Evolutionary conservation across 2,888 invertebrate species (phyloP).

Genomic region (Serripes groenlandicus): DNA sequence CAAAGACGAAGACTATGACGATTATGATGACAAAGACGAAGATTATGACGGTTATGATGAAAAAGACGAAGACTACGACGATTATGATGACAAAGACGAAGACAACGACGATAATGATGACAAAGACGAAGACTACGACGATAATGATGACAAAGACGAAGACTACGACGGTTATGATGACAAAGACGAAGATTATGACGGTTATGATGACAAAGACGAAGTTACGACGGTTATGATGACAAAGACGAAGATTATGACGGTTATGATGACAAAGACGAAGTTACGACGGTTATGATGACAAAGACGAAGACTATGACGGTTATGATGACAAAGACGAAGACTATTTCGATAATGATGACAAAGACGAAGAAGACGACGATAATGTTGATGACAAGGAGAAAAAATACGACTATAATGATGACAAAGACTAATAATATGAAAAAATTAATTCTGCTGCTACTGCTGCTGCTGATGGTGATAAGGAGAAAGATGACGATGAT

Average conservation of each 20-base stretch:
- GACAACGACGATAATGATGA: not conserved
- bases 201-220: not conserved
- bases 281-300: too few relatives aligned
- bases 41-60: too few relatives aligned
- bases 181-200: not conserved
- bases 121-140: not conserved
- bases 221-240: not conserved
- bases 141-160: not conserved
- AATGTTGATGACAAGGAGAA: not conserved
- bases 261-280: not conserved
- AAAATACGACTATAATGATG: not conserved
- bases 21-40: not conserved
- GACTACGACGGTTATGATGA: not conserved
- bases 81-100: not conserved
- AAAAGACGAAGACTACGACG: not conserved
- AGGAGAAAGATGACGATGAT: too few relatives aligned
- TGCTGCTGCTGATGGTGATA: too few relatives aligned
- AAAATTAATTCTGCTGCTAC: too few relatives aligned
- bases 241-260: not conserved
- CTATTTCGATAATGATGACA: not conserved
- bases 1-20: not conserved
- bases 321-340: not conserved
- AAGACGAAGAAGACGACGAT: not conserved
- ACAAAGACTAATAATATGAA: too few relatives aligned
- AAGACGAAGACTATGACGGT: not conserved